These are phyloP conservation scores for Anolis sagrei DNA, from an alignment of 2,113 vertebrate species.

Conservation along the genomic window DNA sequence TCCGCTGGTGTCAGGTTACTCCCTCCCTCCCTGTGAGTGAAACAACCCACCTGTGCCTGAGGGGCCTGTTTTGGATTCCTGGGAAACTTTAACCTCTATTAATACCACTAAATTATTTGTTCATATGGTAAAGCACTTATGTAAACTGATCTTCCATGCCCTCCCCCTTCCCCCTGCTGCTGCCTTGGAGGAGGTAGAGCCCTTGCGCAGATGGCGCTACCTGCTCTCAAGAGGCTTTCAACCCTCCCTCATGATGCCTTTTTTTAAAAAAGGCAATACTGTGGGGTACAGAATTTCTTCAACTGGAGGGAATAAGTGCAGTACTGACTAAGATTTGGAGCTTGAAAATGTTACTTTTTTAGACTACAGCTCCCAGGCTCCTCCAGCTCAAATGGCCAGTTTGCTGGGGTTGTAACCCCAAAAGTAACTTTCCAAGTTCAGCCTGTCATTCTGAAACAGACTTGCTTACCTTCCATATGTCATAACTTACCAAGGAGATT, in stretches of 20 bases:
- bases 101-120: slow-evolving; percentile 93
- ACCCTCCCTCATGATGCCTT: slow-evolving; percentile 35
- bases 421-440: too few species aligned
- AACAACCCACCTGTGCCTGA: slow-evolving; percentile 92
- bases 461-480: not conserved
- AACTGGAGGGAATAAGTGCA: slow-evolving; percentile 39
- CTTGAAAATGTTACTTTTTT: too few species aligned
- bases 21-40: slow-evolving; percentile 84
- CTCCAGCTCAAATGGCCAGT: too few species aligned
- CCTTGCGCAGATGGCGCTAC: slow-evolving; percentile 82
- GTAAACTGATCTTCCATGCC: slow-evolving; percentile 82
- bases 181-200: slow-evolving; percentile 72
- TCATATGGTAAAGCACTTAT: slow-evolving; percentile 91
- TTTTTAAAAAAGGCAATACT: slow-evolving; percentile 37
- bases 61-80: slow-evolving; percentile 81
- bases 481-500: not conserved
- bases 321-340: slow-evolving; percentile 7
- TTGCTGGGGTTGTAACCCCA: too few species aligned
- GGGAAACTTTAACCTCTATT: slow-evolving; percentile 93
- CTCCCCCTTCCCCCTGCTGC: slow-evolving; percentile 24
- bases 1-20: slow-evolving; percentile 75
- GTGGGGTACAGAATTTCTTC: slow-evolving; percentile 22
- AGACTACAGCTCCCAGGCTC: too few species aligned
- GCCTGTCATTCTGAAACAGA: too few species aligned
- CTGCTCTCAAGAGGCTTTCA: slow-evolving; percentile 69